Base-by-base conservation (phyloP, 2,888 invertebrate genomes). In the Chrysodeixis includens region DNA sequence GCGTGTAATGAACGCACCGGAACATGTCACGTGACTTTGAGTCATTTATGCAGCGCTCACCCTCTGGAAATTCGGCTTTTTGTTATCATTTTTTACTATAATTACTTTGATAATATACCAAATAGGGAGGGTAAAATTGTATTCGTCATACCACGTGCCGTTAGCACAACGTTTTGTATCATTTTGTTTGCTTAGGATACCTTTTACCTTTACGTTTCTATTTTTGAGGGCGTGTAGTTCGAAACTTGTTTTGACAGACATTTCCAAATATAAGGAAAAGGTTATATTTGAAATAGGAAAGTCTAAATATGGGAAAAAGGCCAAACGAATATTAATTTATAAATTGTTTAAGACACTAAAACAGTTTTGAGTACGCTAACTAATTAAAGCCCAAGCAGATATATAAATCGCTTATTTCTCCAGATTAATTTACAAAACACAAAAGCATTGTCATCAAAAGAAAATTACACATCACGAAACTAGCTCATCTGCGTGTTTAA, bases 21-120 rank as follows among this genome's bases (percentile, higher is more conserved):
- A 71, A 78, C 79, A 76, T 76, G 77, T 84, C 81, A 86, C 86
- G 87, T 87, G 88, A 86, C 86, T 81, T 73, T 76, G 69, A 80
- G 77, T 83, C 86, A 83, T 87, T 84, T 82, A 71, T 74, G 70
- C 67, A 58, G n/a, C 71, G 64, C 68, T 59, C 69, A 79, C 79
- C 81, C 81, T 76, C 66, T 44, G 60, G 71, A 69, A 73, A 75
- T 71, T 72, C 30, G 51, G 46, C 26, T 76, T 79, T 78, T 68
- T 76, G 64, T 56, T 71, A 76, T 67, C 58, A 76, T 78, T 79
- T 73, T 82, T 81, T 75, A 64, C 65, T 59, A 67, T 79, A 80
- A 80, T 78, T 82, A 76, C 71, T 72, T 72, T 70, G 74, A 78
- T 82, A 80, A 75, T 71, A 74, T 62, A 63, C 68, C 44, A 20